Evolutionary conservation across 2,113 vertebrate genomes (phyloP), one percentile per base, ranked within the genome.

Genomic region (Colaptes auratus): DNA sequence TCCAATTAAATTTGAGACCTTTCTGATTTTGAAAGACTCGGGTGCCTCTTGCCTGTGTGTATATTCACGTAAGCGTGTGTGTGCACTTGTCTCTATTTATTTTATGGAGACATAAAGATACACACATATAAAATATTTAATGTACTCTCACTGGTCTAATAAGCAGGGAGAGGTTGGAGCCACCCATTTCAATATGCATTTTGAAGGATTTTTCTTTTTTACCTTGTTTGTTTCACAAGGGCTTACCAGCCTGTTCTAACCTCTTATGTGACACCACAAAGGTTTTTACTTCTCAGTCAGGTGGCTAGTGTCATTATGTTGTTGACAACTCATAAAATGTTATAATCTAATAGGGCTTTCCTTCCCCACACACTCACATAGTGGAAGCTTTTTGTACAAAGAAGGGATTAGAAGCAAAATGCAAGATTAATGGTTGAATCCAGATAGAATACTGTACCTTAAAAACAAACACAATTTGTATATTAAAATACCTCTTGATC

Each of bases 1-100:
- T 98, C 97, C 97, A 97, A 98, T 98, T 98, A 98, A 98, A 98
- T 97, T 96, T 96, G 97, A 98, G 97, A 98, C 98, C 97, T 97
- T 98, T 98, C 97, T 96, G 96, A 97, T 98, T 98, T 97, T 95
- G 97, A 96, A 97, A 97, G 95, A 97, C 95, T 98, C 93, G 73
- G 52, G 39, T 85, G 87, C 82, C 86, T 93, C 67, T 63, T 85
- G 87, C 85, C 88, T 93, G 64, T 63, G 91, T 71, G 39, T 72
- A 36, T 86, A 67, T 82, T 24, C 50, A 46, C 66, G 42, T 28
- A 35, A 27, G 84, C 33, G 52, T n/a, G 16, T 24, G 52, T 11
- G 56, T 50, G 72, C 46, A 30, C 73, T 86, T 66, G 94, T 56
- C 90, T 61, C 82, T 55, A 64, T n/a, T 61, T 83, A 39, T 96